Base-by-base conservation (phyloP, 2,888 invertebrate species). In the Phytoseiulus persimilis region DNA sequence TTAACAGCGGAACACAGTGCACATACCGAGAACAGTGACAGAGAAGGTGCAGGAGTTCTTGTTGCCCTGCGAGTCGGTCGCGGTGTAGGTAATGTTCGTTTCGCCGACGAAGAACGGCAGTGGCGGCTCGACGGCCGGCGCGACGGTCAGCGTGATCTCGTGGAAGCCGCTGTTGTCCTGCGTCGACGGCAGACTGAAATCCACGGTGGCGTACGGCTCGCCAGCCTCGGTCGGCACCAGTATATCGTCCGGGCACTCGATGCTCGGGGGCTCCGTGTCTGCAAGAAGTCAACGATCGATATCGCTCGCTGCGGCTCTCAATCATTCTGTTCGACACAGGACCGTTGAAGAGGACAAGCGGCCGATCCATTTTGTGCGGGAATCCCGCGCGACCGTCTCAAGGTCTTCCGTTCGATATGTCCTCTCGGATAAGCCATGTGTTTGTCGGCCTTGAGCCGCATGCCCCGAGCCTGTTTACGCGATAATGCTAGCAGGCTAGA, bases 11-110 rank as follows among this genome's bases (percentile, higher is more conserved):
- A 39, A 11, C 83, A 83, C 31, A 31, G 14, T n/a, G 83, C 33
- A 89, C 91, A 92, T 92, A 94, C 94, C 95, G 90, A 93, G 90
- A 31, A 95, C 94, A 89, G 92, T 93, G 18, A 95, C 93, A 32
- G 92, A 93, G 91, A 95, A 95, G 90, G 93, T 93, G 91, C 95
- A 95, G 90, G 94, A 93, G 0, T 94, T 94, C 91, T 93, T 93
- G 92, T 95, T 95, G 83, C 94, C 94, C 90, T 93, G 94, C 0
- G 93, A 92, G 92, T 95, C 95, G 91, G 94, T 94, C 0, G 95
- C 95, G 23, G 94, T 93, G 92, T 95, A 95, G 0, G 94, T 94
- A n/a, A 95, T 93, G 87, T 87, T 87, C 23, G 92, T 92, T 32
- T 92, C 92, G 0, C 95, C 95, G 91, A 95, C 94, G 90, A 94